Base-by-base conservation (phyloP, 2,888 invertebrate species). In the Leptogaster cylindrica region DNA sequence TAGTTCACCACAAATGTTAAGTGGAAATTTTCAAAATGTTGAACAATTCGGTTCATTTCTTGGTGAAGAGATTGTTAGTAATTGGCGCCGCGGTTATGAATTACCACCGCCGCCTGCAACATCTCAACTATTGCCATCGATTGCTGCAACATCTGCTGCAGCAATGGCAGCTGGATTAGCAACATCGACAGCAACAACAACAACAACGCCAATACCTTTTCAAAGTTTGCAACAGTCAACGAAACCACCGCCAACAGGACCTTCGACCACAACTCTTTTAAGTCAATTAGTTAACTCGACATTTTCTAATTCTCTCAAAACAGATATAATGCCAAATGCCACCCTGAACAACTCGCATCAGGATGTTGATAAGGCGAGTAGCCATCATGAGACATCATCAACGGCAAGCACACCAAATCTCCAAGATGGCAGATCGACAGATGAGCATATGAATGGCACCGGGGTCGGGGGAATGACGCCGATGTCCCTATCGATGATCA, bases 21-120 rank as follows among this genome's bases (percentile, higher is more conserved):
- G 77, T 72, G 77, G 28, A n/a, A 61, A 85, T 71, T 84, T 87
- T 75, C 87, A 87, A 79, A 88, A 86, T 81, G 87, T 88, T 75
- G 88, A 88, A 78, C 84, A 86, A 75, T 88, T 89, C 84, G 90
- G 89, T 82, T 86, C 88, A 72, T 83, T 88, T 78, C 84, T 91
- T 78, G 92, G 92, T 81, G 90, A 91, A 81, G 91, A 92, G 81
- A 88, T 92, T 80, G 92, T 92, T 80, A 88, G 87, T 75, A 88
- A 88, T 79, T 90, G 90, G 88, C 86, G 90, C 77, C 87, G 88
- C 75, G 87, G 87, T 20, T 65, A 50, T 39, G 65, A 65, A 79
- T 80, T 70, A 77, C 80, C 76, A 75, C 78, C 70, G 20, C 64
- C 66, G 7, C 65, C 69, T 6, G 36, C 58, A 14, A 67, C 72